Evolutionary conservation across 2,113 vertebrate species (phyloP), one percentile per base, ranked within the genome.

Genomic region (Microtus pennsylvanicus): DNA sequence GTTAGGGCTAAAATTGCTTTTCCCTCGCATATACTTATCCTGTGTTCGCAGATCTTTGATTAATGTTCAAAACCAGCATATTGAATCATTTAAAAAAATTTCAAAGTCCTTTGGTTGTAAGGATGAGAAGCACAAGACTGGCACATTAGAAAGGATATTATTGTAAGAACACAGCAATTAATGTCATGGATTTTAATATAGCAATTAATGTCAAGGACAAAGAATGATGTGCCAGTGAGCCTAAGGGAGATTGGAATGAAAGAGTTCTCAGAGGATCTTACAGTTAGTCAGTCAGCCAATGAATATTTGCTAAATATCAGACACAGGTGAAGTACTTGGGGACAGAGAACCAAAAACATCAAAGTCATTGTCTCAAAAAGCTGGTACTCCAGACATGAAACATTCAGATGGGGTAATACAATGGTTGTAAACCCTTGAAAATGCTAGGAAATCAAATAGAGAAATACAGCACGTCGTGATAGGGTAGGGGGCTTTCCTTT

Each of bases 81-180:
- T n/a, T 38, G 2, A 61, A 77, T 95, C 12, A 94, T 65, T 90
- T 95, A 47, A 42, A 42, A 42, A 3, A 42, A 42, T 42, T 42
- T 81, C 2, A 52, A 72, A 13, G 38, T 3, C 22, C 7, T 92
- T 74, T 82, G 35, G 12, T 22, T 87, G 45, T n/a, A 87, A 88
- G 85, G 65, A 81, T 50, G 17, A 91, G 42, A 91, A 86, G 89
- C 5, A 67, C 61, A 75, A 52, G 47, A 67, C 3, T 76, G 17
- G 50, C 6, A 83, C 2, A 82, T 26, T 58, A 33, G 65, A 91
- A 93, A 94, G 58, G 13, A 63, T 22, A 74, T 91, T 55, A 83
- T 93, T 82, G 74, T 80, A 91, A 87, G 38, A 72, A 78, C 28
- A 52, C 65, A 94, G n/a, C 38, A 87, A n/a, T 92, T 82, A 74